A percentile compares a stretch with the other conserved stretches of the same genome.
phyloP scores from a whole-genome alignment of 2,888 invertebrate genomes.

The Orgyia antiqua region DNA sequence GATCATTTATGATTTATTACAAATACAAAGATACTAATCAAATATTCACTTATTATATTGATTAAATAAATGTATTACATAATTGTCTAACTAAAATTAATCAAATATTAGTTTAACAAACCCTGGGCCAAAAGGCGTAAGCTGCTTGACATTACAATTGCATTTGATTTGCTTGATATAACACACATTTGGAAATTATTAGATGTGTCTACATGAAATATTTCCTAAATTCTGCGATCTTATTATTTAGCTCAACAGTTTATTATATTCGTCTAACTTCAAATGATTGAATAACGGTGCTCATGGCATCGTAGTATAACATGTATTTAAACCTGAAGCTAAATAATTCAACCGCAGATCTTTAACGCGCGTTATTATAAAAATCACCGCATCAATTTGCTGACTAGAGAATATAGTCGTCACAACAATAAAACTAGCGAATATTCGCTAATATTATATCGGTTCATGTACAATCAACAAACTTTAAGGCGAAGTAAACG shows the following conservation, averaged over 20 bases:
- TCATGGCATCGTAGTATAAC: neutral
- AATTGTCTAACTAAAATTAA: constrained; percentile 18
- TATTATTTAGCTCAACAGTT: neutral
- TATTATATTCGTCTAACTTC: too few species aligned
- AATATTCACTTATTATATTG: constrained; percentile 19
- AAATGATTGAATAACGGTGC: too few species aligned
- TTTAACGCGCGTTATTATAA: constrained; percentile 26
- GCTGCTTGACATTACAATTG: constrained; percentile 41
- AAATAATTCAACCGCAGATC: constrained; percentile 16
- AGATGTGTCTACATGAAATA: constrained; percentile 20
- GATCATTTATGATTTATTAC: constrained; percentile 36
- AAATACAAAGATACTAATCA: constrained; percentile 26
- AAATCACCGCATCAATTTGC: constrained; percentile 30
- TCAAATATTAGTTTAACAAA: constrained; percentile 26
- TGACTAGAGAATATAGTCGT: constrained; percentile 48
- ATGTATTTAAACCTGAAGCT: neutral
- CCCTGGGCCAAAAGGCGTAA: constrained; percentile 32
- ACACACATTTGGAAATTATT: too few species aligned
- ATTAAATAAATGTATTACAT: constrained; percentile 25
- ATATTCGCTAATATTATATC: constrained; percentile 18
- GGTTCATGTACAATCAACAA: too few species aligned
- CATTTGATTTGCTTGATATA: too few species aligned
- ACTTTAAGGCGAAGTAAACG: too few species aligned
- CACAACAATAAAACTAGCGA: constrained; percentile 31
- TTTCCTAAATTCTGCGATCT: constrained; percentile 10